Evolutionary conservation across 2,797 vertebrate genomes (phyloP).

Genomic region (Morus bassanus): DNA sequence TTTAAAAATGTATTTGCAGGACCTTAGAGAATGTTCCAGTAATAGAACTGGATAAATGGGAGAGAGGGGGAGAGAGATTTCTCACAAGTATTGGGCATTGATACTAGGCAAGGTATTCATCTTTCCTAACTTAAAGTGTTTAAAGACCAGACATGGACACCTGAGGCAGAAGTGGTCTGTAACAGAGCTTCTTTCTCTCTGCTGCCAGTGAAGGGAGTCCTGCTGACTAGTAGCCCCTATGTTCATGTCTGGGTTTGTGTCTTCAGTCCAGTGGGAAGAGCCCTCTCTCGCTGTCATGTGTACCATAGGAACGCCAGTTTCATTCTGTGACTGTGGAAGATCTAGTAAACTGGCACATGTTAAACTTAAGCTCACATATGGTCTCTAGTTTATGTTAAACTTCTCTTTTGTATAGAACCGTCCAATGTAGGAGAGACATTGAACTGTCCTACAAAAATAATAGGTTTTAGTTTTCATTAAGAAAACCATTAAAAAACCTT

Average conservation of each 20-base stretch:
- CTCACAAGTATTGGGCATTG: background rate
- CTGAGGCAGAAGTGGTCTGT: background rate
- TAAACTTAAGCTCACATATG: background rate
- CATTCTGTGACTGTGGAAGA: background rate
- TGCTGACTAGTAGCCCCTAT: background rate
- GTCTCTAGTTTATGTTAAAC: background rate
- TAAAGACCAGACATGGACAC: background rate
- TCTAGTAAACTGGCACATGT: fast-evolving
- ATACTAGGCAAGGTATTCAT: background rate
- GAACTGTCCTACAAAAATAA: background rate
- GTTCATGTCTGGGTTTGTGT: background rate
- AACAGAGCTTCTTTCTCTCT: background rate
- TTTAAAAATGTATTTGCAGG: background rate
- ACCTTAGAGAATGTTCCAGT: background rate
- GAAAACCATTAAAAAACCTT: background rate
- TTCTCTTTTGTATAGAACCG: background rate
- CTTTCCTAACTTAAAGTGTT: background rate
- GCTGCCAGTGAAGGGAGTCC: background rate
- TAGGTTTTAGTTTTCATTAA: background rate
- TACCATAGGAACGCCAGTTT: background rate
- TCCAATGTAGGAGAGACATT: background rate
- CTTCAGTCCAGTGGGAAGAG: background rate
- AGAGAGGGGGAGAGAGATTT: background rate
- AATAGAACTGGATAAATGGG: background rate
- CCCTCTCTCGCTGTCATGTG: background rate